Percentiles rank a stretch among this genome's conserved stretches.
These are phyloP conservation scores for Malachius bipustulatus DNA, from an alignment of 2,888 invertebrate genomes.

Conservation along the genomic window DNA sequence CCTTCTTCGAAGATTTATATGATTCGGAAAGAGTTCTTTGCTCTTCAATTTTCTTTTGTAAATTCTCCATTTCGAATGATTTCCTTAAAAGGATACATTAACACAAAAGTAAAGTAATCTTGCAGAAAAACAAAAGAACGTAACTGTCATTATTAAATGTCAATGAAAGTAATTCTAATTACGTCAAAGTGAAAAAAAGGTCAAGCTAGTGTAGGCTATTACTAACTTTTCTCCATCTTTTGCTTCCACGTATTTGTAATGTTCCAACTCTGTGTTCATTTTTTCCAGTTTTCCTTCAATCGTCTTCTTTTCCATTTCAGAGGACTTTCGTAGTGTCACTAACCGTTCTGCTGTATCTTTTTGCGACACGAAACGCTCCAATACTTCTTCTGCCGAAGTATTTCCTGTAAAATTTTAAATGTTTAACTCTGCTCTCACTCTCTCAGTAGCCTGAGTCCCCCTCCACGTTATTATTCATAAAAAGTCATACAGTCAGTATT, in stretches of 20 bases:
- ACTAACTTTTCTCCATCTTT: slow-evolving; percentile 69
- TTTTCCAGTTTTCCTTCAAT: slow-evolving; percentile 55
- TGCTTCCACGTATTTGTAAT: slow-evolving; percentile 66
- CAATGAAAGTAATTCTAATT: too few relatives aligned
- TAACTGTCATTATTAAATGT: not conserved
- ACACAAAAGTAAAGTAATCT: slow-evolving; percentile 5
- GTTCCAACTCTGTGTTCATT: slow-evolving; percentile 57
- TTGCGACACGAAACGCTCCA: slow-evolving; percentile 61
- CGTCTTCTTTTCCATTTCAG: slow-evolving; percentile 61
- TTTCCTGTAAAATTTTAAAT: slow-evolving; percentile 44
- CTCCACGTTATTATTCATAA: too few relatives aligned
- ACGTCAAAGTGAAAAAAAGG: not conserved
- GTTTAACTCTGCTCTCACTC: not conserved
- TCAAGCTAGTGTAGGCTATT: not conserved
- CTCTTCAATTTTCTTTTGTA: too few relatives aligned
- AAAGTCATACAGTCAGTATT: too few relatives aligned
- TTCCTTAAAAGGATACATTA: too few relatives aligned
- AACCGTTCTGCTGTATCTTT: slow-evolving; percentile 60
- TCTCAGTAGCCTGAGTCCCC: too few relatives aligned
- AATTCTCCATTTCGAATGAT: too few relatives aligned
- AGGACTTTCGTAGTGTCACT: slow-evolving; percentile 54
- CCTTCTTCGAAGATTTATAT: too few relatives aligned
- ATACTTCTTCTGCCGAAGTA: slow-evolving; percentile 60
- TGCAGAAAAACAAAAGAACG: not conserved
- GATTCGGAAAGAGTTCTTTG: too few relatives aligned